phyloP scores from a whole-genome alignment of 1,140 invertebrate genomes.

The Maniola jurtina region DNA sequence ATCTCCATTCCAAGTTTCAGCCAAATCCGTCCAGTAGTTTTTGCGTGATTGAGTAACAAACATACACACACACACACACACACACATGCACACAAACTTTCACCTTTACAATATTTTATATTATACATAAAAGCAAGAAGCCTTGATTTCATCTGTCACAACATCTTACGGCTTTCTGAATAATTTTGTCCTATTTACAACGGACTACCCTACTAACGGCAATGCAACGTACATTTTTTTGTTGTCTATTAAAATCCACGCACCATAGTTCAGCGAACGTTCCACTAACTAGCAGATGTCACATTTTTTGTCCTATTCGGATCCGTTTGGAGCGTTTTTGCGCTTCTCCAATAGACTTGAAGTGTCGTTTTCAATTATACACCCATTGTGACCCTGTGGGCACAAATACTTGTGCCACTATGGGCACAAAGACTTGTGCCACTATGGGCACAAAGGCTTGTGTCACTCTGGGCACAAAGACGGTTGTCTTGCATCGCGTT shows the following conservation, averaged over 20 bases:
- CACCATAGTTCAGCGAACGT: conserved; percentile 25
- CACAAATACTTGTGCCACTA: neutral
- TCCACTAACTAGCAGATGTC: conserved; percentile 42
- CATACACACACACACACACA: too few relatives aligned
- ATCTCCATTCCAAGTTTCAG: too few relatives aligned
- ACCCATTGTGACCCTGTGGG: conserved; percentile 49
- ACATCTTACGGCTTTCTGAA: too few relatives aligned
- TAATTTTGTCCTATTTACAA: too few relatives aligned
- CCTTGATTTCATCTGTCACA: too few relatives aligned
- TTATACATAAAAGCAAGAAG: too few relatives aligned
- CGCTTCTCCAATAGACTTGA: conserved; percentile 27
- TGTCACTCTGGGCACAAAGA: conserved; percentile 1
- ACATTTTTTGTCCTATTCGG: conserved; percentile 35
- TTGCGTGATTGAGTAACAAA: too few relatives aligned
- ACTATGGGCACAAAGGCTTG: conserved; percentile 35
- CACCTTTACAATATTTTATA: too few relatives aligned
- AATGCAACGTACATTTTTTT: too few relatives aligned
- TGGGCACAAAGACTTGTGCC: conserved; percentile 35
- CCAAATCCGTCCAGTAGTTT: too few relatives aligned
- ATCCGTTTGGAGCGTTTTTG: conserved; percentile 19
- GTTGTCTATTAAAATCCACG: neutral
- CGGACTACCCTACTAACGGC: too few relatives aligned
- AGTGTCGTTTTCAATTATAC: conserved; percentile 60
- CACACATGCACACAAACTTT: too few relatives aligned
- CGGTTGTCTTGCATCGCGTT: neutral